Evolutionary conservation across 2,888 invertebrate species (phyloP), one percentile per base, ranked within the genome.

Genomic region (Perizoma flavofasciatum): DNA sequence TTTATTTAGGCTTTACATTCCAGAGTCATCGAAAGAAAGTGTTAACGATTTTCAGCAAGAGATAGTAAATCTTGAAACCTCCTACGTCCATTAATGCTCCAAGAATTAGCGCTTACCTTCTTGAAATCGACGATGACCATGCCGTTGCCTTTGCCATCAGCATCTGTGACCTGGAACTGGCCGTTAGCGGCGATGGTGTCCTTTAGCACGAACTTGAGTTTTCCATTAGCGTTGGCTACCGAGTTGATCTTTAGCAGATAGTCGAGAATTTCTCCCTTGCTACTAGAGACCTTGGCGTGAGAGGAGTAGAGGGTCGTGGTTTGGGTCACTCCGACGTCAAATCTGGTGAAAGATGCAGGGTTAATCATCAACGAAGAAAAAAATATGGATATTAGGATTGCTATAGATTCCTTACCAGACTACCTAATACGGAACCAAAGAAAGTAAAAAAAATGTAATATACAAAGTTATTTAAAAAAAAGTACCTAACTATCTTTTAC

Each of bases 131-230:
- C 76, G 39, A 93, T 79, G 44, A 95, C 62, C 57, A 92, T 85
- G 10, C 93, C 94, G 41, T 93, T 94, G 47, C 96, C 96, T 63
- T 93, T 94, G 33, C 95, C 95, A 59, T 94, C 94, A 45, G 90
- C 93, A 32, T 93, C 93, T 8, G 93, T 93, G 5, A 93, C 74
- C 66, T 93, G 92, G 70, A 94, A 94, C 67, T 95, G 93, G 5
- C 95, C 96, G 40, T 93, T 94, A 0, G 94, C 94, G 0, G 86
- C 83, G 39, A 96, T 67, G 0, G 94, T 76, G 65, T 95, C 94
- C 69, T 94, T 95, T 0, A 96, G 69, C 6, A 85, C 73, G 0
- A 96, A 76, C 66, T 94, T 94, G 0, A 96, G 70, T 53, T 90
- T 89, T 4, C 92, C 93, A 33, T 75, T 86, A 22, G 84, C 72